A percentile compares a stretch with the other conserved stretches of the same genome.
Conservation (phyloP, 2,113 vertebrate genomes). For the Nibea coibor region DNA sequence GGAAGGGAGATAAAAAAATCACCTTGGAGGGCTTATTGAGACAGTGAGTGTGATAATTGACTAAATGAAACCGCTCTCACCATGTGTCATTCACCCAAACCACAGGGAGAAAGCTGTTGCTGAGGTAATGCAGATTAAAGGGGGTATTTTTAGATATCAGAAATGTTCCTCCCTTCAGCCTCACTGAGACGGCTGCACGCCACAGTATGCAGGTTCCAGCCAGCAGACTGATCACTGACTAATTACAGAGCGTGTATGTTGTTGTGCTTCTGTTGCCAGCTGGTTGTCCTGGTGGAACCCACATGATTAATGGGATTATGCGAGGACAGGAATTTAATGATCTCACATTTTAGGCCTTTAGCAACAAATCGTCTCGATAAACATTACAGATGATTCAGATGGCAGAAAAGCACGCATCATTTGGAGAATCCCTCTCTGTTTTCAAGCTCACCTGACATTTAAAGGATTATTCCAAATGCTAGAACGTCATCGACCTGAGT, state of each 20-base stretch:
- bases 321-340: conserved; percentile 53
- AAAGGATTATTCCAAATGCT: conserved; percentile 37
- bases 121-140: conserved; percentile 51
- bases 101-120: conserved; percentile 29
- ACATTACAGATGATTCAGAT: conserved; percentile 29
- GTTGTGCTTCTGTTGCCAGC: conserved; percentile 59
- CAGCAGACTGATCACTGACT: conserved; percentile 59
- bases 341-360: conserved; percentile 50
- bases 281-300: conserved; percentile 47
- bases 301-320: conserved; percentile 43
- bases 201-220: conserved; percentile 50
- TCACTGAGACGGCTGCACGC: not conserved
- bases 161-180: conserved; percentile 22
- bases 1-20: not conserved
- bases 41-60: conserved; percentile 17
- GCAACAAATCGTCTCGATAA: conserved; percentile 37
- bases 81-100: conserved; percentile 31
- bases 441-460: conserved; percentile 41
- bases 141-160: conserved; percentile 61
- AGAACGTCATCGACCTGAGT: conserved; percentile 15
- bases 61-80: conserved; percentile 26
- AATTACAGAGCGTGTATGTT: conserved; percentile 54
- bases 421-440: conserved; percentile 27
- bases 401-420: conserved; percentile 42
- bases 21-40: not conserved